These are phyloP conservation scores for Bubo bubo DNA, from an alignment of 2,113 vertebrate genomes.

Conservation along the genomic window DNA sequence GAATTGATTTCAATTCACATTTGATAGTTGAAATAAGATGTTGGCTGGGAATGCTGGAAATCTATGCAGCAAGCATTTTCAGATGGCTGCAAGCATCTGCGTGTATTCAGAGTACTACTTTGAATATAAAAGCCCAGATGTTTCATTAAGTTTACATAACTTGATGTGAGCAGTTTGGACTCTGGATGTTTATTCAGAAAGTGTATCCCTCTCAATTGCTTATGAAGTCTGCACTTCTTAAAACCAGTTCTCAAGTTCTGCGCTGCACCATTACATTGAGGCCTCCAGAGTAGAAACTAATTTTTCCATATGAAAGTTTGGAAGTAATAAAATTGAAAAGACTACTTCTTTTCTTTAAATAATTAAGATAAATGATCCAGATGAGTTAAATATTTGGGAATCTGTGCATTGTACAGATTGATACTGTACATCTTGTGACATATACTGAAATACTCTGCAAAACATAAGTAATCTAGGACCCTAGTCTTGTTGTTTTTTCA, in stretches of 20 bases:
- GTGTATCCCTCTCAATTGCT: not conserved
- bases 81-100: not conserved
- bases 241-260: not conserved
- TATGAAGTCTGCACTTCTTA: not conserved
- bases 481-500: not conserved
- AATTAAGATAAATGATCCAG: not conserved
- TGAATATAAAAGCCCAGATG: not conserved
- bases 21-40: not conserved
- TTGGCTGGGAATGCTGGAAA: not conserved
- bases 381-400: not conserved
- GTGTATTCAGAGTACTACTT: not conserved
- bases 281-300: not conserved
- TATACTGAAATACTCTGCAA: not conserved
- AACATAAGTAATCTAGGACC: not conserved
- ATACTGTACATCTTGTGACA: not conserved
- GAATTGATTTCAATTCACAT: not conserved
- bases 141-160: not conserved
- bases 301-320: not conserved
- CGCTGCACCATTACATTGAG: not conserved
- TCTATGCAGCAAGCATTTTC: not conserved
- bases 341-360: not conserved
- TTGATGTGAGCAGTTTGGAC: not conserved
- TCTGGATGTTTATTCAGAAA: not conserved
- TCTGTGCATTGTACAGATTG: not conserved
- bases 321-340: not conserved